These are phyloP conservation scores for Coleophora deauratella DNA, from an alignment of 2,888 invertebrate genomes.

Conservation along the genomic window DNA sequence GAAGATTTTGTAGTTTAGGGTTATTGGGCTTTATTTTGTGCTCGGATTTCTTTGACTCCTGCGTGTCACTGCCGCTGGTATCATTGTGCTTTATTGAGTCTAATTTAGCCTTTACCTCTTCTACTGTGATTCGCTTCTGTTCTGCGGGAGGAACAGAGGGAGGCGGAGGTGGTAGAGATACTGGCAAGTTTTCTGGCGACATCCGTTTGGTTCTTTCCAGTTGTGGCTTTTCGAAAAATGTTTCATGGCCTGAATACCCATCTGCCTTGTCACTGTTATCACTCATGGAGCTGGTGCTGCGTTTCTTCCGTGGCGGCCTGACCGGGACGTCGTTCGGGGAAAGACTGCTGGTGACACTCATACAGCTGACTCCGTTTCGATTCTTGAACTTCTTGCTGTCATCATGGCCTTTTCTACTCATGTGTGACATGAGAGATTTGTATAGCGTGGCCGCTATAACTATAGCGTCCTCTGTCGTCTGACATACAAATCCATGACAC, in stretches of 20 bases:
- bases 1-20: slow-evolving; percentile 32
- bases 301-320: slow-evolving; percentile 84
- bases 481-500: slow-evolving; percentile 94
- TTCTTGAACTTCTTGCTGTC: slow-evolving; percentile 77
- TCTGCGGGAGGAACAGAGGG: slow-evolving; percentile 45
- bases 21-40: slow-evolving; percentile 32
- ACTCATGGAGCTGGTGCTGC: slow-evolving; percentile 77
- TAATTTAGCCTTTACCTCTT: slow-evolving; percentile 75
- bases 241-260: slow-evolving; percentile 60
- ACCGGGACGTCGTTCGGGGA: slow-evolving; percentile 71
- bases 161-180: slow-evolving; percentile 45
- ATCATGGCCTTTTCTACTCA: slow-evolving; percentile 74
- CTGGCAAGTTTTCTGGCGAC: slow-evolving; percentile 70
- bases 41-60: slow-evolving; percentile 66
- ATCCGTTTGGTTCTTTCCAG: slow-evolving; percentile 73
- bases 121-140: slow-evolving; percentile 60
- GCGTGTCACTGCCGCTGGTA: slow-evolving; percentile 64
- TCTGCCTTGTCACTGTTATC: slow-evolving; percentile 76
- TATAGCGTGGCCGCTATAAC: slow-evolving; percentile 93
- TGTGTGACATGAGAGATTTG: slow-evolving; percentile 88
- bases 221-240: slow-evolving; percentile 62
- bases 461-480: slow-evolving; percentile 91
- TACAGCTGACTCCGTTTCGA: slow-evolving; percentile 83
- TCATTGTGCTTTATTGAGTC: slow-evolving; percentile 62
- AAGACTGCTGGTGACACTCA: slow-evolving; percentile 81